A percentile compares a stretch with the other conserved stretches of the same genome.
These are phyloP conservation scores for Ophioninae sp. DNA, from an alignment of 2,888 invertebrate species.

Conservation along the genomic window DNA sequence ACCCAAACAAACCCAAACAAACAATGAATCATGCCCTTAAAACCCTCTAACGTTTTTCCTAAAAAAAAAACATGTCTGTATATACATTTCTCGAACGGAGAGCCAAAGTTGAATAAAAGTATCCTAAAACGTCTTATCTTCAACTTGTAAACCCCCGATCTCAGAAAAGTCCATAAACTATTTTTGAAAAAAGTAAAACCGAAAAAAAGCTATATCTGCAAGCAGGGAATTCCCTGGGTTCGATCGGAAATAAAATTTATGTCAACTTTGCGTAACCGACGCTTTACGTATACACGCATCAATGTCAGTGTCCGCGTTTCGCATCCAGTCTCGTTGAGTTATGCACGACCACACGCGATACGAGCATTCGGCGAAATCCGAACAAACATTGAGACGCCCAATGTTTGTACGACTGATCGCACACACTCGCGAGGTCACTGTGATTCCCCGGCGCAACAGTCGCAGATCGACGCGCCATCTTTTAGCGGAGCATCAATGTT, in stretches of 20 bases:
- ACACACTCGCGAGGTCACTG: background rate
- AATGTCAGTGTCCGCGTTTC: background rate
- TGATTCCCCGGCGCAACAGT: conserved; percentile 18
- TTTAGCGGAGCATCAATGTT: background rate
- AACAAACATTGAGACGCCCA: background rate
- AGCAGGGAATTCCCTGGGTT: background rate
- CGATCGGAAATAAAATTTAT: background rate
- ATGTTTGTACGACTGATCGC: background rate
- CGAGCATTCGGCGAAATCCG: background rate
- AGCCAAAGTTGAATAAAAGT: background rate
- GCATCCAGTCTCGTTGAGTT: background rate
- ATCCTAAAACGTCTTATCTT: background rate
- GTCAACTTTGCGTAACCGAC: background rate
- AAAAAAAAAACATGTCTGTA: background rate
- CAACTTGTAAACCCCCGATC: no score
- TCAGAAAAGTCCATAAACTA: background rate
- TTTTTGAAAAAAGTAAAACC: background rate
- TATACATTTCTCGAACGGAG: background rate
- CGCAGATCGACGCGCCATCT: background rate
- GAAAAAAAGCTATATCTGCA: background rate
- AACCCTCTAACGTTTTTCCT: background rate
- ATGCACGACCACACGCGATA: background rate
- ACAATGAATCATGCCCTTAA: background rate
- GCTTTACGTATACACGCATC: background rate
- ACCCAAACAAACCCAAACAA: background rate